Evolutionary conservation across 2,888 invertebrate genomes (phyloP).

Genomic region (Eupithecia vulgata): DNA sequence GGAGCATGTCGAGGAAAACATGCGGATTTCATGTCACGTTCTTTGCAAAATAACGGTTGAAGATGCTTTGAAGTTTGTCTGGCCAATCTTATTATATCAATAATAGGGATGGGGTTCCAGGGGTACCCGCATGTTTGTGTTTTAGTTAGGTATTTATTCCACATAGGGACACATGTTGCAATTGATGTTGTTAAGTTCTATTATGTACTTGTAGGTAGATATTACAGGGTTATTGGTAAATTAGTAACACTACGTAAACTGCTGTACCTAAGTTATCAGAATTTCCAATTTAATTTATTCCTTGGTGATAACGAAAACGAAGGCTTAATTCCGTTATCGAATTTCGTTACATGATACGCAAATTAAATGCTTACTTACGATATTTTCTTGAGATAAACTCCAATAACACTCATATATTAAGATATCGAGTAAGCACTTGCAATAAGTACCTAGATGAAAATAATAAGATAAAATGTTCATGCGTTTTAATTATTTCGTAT

Average conservation of each 20-base stretch:
- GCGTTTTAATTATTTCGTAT: too few species aligned
- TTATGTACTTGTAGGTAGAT: too few species aligned
- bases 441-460: too few species aligned
- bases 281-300: not conserved
- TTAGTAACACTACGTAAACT: too few species aligned
- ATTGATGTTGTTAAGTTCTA: too few species aligned
- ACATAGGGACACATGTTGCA: too few species aligned
- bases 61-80: not conserved
- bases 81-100: not conserved
- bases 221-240: too few species aligned
- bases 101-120: too few species aligned
- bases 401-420: conserved; percentile 3
- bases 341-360: conserved; percentile 11
- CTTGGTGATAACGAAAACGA: not conserved
- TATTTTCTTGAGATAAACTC: not conserved
- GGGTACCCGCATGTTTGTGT: too few species aligned
- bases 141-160: too few species aligned
- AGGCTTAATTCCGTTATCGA: conserved; percentile 7
- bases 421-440: not conserved
- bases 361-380: not conserved
- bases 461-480: too few species aligned
- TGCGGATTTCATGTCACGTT: conserved; percentile 29
- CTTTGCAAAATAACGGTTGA: conserved; percentile 1
- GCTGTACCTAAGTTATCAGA: not conserved
- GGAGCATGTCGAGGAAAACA: conserved; percentile 39